Base-by-base conservation (phyloP, 1,140 invertebrate genomes). In the Drosophila paulistorum region DNA sequence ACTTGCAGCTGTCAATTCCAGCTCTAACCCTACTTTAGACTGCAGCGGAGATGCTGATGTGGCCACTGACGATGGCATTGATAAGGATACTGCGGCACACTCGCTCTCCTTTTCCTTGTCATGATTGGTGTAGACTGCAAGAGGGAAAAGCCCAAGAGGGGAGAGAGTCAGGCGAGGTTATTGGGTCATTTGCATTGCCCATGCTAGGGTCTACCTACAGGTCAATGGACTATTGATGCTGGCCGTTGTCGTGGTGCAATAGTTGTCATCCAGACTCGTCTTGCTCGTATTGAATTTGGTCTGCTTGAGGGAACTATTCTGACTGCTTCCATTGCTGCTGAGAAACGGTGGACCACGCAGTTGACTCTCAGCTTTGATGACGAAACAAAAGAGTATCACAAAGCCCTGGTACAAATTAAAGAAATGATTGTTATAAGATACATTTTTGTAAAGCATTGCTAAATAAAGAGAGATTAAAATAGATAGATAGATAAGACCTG, bases 171-270 rank as follows among this genome's bases (percentile, higher is more conserved):
- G 10, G n/a, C 3, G 37, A n/a, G 11, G n/a, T 45, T 42, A 51
- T 14, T 42, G 33, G 57, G 54, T 63, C 59, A 55, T 42, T 9
- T 30, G 37, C 23, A 33, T n/a, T 26, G 39, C 30, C n/a, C 9
- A 41, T 42, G 33, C 13, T 33, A 6, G 14, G 4, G 23, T 14
- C 26, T 60, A 93, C 93, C 92, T 90, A 94, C 93, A 93, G 83
- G 90, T 93, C 48, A 94, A 72, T 64, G 93, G 93, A 81, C 92
- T 93, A 68, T 93, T 93, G 68, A 92, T 92, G 62, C 93, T 81
- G 13, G 83, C 90, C 64, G 91, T 91, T 51, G 82, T 91, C 41
- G 82, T 87, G 45, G 79, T 77, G 74, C 93, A 93, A 78, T 92
- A 93, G 68, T 90, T 92, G 20, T 93, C 92, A 54, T 92, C 91